Evolutionary conservation across 2,113 vertebrate species (phyloP).

Genomic region (Amblyornis subalaris): DNA sequence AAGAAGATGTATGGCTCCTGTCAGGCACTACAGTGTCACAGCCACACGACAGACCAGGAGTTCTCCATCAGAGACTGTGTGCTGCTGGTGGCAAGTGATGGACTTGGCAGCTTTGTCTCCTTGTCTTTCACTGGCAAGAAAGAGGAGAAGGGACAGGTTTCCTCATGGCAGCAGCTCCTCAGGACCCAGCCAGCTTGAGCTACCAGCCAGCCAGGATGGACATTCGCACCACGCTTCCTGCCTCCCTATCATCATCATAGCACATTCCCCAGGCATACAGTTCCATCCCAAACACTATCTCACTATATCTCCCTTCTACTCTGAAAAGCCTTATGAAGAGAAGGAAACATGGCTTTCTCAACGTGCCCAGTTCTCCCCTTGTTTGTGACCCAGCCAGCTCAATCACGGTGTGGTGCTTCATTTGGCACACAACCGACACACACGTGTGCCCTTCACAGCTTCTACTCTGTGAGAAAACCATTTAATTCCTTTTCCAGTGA

Average conservation of each 20-base stretch:
- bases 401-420: rapidly evolving
- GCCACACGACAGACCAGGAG: rapidly evolving
- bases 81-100: rapidly evolving
- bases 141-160: neutral
- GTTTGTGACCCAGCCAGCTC: neutral
- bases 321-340: neutral
- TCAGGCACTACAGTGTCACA: neutral
- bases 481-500: neutral
- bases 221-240: rapidly evolving
- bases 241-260: rapidly evolving
- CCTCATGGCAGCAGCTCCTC: neutral
- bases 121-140: neutral
- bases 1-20: neutral
- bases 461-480: neutral
- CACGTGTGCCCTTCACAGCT: rapidly evolving
- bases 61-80: rapidly evolving
- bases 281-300: neutral
- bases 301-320: neutral
- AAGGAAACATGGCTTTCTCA: neutral
- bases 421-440: neutral
- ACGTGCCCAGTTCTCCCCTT: rapidly evolving
- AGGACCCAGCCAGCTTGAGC: neutral
- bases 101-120: neutral
- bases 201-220: neutral
- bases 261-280: neutral